Base-by-base conservation (phyloP, 92 coral and sea anemone species). In the Epizoanthus illoricatus region DNA sequence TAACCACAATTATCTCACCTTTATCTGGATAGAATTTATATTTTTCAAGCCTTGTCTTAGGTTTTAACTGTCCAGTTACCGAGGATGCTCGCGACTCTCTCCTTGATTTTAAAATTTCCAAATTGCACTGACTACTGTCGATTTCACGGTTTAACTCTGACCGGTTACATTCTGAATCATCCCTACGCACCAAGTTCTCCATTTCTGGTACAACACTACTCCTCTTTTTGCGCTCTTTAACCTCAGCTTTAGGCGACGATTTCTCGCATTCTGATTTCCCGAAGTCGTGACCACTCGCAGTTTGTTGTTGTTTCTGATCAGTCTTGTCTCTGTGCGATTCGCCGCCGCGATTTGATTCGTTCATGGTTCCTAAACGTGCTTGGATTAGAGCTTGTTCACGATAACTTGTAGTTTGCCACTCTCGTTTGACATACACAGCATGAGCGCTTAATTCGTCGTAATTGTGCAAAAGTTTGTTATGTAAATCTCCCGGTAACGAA, bases 321-420 rank as follows among this genome's bases (percentile, higher is more conserved):
- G 59, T 79, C 79, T 57, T 73, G 58, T 60, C 87, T 84, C 63
- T 88, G 79, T 72, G 78, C 4, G 75, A 82, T 69, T 65, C 71
- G 54, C 81, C 90, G 40, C 69, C 69, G 67, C 74, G 85, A 42
- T 81, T 85, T 1, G 92, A 89, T 4, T 89, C 92, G 54, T 63
- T 81, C 89, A 85, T 86, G n/a, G 66, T 75, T 8, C 91, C 97
- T 21, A 93, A 19, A 10, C 97, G 86, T 41, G 85, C 92, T 64
- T 81, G 92, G 4, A 93, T 55, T 42, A 93, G 82, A 5, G 98
- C 98, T 66, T 95, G 99, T 64, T 93, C 97, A 49, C 93, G 88
- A 49, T 96, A 96, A 39, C 99, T 90, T 11, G 91, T 89, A 5
- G 98, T 96, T 74, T 96, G 99, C 99, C 99, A 96, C 78, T 94